Evolutionary conservation across 2,113 vertebrate genomes (phyloP), one percentile per base, ranked within the genome.

Genomic region (Ophiodon elongatus): DNA sequence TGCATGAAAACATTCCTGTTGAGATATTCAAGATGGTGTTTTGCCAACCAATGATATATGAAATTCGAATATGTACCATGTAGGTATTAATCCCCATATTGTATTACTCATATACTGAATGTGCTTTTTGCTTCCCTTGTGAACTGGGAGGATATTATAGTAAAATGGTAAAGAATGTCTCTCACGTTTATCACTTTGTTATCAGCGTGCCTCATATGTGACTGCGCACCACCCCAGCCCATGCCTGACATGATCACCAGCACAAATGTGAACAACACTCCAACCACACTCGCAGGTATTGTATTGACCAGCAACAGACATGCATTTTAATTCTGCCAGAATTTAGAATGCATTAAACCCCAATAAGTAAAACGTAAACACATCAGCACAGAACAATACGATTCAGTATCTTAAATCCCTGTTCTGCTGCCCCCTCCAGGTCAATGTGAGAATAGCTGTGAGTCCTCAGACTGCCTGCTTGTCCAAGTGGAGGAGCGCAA

Each of bases 401-500:
- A 39, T 50, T 57, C 5, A 14, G 15, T 35, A 13, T 76, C 76
- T 82, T 13, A 21, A 56, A 29, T 43, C 4, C 72, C 0, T 31
- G 56, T 56, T 88, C 7, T 88, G 66, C 72, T 76, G 72, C 73
- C 89, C 88, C 50, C 92, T 91, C 88, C 95, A 92, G 96, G 96
- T 91, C 94, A 93, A 65, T 98, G 97, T 93, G 94, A 94, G 71
- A 96, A 78, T 52, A 57, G 74, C 3, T 99, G 97, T 65, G 95
- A 94, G 75, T 95, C 97, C 43, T 93, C 95, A 27, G 96, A 94
- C 70, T 99, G 98, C 54, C 89, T 96, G 1, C 94, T 99, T 70
- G 95, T 91, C 56, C 94, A 96, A 88, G 97, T 96, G 73, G 97
- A 97, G 27, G 96, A 96, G 89, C 93, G 93, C 25, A 94, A 96